Base-by-base conservation (phyloP, 2,888 invertebrate species). In the Ypsolopha sequella region DNA sequence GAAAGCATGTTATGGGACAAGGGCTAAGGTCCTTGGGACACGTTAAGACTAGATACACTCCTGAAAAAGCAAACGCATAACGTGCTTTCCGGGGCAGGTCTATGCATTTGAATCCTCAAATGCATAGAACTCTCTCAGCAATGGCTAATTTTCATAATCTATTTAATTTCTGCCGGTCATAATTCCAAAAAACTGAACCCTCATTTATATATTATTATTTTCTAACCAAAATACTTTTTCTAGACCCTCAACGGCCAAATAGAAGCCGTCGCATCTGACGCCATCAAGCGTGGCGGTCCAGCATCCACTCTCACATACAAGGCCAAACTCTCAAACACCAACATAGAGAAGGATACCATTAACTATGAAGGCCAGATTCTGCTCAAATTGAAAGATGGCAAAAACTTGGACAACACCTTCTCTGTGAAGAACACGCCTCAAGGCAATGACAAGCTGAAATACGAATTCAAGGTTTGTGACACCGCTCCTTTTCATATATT, bases 311-410 rank as follows among this genome's bases (percentile, higher is more conserved):
- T 86, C 56, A 63, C 58, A 13, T 80, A 80, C 65, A 76, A 75
- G 47, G 71, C 62, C 50, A 85, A 78, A 52, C n/a, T 76, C 1
- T 48, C 56, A 10, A 69, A 81, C 62, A 66, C 68, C 44, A 69
- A 82, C 64, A 51, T 66, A 1, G 75, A 79, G 0, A 75, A 76
- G 51, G 53, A 63, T 0, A 52, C 56, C n/a, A 53, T 76, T 24
- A 70, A 81, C 52, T 68, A 77, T 44, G 78, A 85, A 41, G 79
- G 76, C 1, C 72, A 76, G 34, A 7, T 84, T 0, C 73, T 76
- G 41, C 43, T 87, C 13, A 67, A 69, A 24, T 65, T 85, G 8
- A 75, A 72, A 54, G 71, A 73, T n/a, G 80, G 82, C 36, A 76
- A 74, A 56, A 59, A 76, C 1, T 58, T 82, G 24, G 60, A 72